Base-by-base conservation (phyloP, 2,113 vertebrate genomes). In the Tenebrosternarchus preto region DNA sequence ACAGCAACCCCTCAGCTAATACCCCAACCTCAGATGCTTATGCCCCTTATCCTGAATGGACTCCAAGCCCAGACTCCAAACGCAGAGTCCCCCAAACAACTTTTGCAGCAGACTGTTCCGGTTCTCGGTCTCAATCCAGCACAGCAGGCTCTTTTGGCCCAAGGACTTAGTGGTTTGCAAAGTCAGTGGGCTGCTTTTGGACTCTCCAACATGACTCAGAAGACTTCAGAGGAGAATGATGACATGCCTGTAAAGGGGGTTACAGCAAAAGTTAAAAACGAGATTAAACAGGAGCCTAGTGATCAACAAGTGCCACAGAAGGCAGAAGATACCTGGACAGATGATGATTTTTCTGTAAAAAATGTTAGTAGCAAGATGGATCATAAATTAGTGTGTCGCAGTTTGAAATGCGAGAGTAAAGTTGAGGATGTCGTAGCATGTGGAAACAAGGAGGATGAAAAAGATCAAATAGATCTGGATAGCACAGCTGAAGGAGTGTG, bases 81-180 rank as follows among this genome's bases (percentile, higher is more conserved):
- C 73, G 82, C 87, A 80, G 92, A 92, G 57, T 90, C 89, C 86
- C 85, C 89, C 53, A 87, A 89, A 81, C 91, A 89, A 80, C 87
- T 92, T 83, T 88, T 93, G 31, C 89, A 91, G 73, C 92, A 93
- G 83, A 89, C 92, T 27, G 87, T 94, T 80, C 92, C 93, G 81
- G 87, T 94, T 1, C 89, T 93, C 74, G 92, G 91, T 85, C 90
- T 93, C 76, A 92, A 77, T 68, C 66, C 93, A 80, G 88, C 91
- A 71, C 92, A 94, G 86, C 92, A 94, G 90, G 92, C 92, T 68
- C 91, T 93, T 73, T 73, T 93, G 85, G 87, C 91, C 87, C 92
- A 94, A 91, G 92, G 92, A 92, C 88, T 92, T 68, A 84, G 82
- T 82, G 91, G 86, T 84, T 87, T 93, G 86, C 92, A 92, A 86